Percentiles rank a stretch among this genome's conserved stretches.
Conservation (phyloP, 2,113 vertebrate species). For the Actenoides lindsayi region DNA sequence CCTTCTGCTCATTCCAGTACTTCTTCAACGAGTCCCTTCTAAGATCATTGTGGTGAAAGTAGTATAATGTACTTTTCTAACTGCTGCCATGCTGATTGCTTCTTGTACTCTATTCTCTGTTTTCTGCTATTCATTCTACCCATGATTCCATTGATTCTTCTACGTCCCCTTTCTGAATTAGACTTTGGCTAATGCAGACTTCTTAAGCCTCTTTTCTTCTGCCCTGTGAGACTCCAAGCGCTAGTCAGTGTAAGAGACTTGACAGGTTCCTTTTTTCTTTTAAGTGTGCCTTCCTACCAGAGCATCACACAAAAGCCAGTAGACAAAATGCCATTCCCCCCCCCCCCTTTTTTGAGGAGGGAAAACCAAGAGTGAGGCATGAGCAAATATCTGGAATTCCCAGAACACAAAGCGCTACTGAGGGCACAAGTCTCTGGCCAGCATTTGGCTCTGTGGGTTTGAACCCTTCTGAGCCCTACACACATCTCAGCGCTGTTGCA, state of each 20-base stretch:
- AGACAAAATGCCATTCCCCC: background rate
- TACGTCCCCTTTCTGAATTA: background rate
- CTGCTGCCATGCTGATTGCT: background rate
- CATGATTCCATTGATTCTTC: background rate
- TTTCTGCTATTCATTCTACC: conserved; percentile 3
- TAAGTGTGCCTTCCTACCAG: background rate
- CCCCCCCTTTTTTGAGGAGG: accelerated
- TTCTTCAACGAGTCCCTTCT: background rate
- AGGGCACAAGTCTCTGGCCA: background rate
- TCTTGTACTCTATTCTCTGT: background rate
- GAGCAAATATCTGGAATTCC: background rate
- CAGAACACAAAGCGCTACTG: background rate
- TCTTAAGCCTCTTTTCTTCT: background rate
- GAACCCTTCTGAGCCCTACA: background rate
- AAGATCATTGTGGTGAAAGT: background rate
- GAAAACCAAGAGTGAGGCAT: background rate
- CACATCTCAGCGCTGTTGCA: background rate
- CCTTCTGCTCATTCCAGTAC: background rate
- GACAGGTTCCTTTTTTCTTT: background rate
- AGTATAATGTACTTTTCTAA: background rate
- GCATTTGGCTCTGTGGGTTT: background rate
- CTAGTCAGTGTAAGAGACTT: background rate
- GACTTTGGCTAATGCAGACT: background rate
- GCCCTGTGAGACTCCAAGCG: background rate
- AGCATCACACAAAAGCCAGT: background rate